Evolutionary conservation across 1,140 invertebrate species (phyloP).

Genomic region (Yoshiicerus persimilis): DNA sequence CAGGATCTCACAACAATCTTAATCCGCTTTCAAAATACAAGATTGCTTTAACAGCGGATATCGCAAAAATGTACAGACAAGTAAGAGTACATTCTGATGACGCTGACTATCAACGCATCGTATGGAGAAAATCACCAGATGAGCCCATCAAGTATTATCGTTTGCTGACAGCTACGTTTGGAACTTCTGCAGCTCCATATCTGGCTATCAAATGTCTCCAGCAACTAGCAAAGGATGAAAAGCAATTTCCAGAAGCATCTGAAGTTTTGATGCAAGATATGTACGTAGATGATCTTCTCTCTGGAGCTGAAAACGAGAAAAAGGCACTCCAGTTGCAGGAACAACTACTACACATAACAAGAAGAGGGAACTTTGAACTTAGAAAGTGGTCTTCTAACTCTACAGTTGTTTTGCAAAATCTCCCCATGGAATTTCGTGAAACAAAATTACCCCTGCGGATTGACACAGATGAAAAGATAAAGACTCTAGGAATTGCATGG

Average conservation of each 20-base stretch:
- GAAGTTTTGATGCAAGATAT: neutral
- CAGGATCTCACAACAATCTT: too few relatives aligned
- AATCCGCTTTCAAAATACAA: too few relatives aligned
- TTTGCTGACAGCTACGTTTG: constrained; percentile 53
- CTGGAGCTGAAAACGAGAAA: neutral
- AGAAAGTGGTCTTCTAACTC: constrained; percentile 29
- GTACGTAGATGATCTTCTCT: constrained; percentile 8
- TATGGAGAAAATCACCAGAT: too few relatives aligned
- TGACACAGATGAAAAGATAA: neutral
- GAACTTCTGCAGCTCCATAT: constrained; percentile 51
- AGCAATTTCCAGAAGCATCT: neutral
- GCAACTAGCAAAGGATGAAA: constrained; percentile 48
- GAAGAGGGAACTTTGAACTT: constrained; percentile 40
- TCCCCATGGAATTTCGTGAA: neutral
- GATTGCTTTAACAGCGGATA: too few relatives aligned
- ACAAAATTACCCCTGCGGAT: neutral
- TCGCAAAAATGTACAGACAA: too few relatives aligned
- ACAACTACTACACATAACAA: constrained; percentile 49
- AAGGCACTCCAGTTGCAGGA: constrained; percentile 37
- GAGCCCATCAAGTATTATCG: too few relatives aligned
- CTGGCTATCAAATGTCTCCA: constrained; percentile 50
- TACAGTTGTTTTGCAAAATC: neutral
- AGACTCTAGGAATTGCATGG: neutral
- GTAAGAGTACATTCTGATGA: too few relatives aligned
- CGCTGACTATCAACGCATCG: too few relatives aligned